Percentiles rank a stretch among this genome's conserved stretches.
Conservation (phyloP, 2,888 invertebrate genomes). For the Lasioglossum marginatum region DNA sequence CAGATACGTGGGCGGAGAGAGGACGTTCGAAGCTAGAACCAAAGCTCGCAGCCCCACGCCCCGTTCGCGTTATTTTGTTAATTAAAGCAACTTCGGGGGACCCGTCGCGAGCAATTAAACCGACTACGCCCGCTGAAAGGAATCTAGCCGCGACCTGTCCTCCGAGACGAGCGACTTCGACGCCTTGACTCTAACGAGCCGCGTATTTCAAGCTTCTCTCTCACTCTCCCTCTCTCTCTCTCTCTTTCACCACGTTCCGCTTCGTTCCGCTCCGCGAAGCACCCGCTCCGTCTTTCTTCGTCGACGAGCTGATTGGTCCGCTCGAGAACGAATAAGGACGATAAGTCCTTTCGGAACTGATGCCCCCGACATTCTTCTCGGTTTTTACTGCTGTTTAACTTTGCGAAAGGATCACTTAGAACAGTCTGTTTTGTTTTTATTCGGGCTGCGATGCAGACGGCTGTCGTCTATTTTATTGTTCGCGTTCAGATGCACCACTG, state of each 20-base stretch:
- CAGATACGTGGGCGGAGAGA: conserved; percentile 24
- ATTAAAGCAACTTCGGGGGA: conserved; percentile 80
- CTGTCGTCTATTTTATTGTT: neutral
- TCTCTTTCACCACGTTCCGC: neutral
- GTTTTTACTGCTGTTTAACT: neutral
- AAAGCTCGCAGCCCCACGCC: neutral
- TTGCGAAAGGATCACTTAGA: neutral
- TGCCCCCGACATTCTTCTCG: neutral
- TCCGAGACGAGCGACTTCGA: conserved; percentile 66
- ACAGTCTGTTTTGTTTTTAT: neutral
- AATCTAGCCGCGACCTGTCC: conserved; percentile 16
- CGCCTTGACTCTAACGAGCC: conserved; percentile 74
- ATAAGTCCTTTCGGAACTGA: neutral
- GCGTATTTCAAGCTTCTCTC: conserved; percentile 41
- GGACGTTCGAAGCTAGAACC: neutral
- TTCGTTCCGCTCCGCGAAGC: neutral
- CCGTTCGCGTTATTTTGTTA: conserved; percentile 78
- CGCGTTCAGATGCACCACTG: neutral
- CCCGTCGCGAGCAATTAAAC: conserved; percentile 77
- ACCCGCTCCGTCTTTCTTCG: conserved; percentile 22
- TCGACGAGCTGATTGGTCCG: neutral
- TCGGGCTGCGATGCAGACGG: neutral
- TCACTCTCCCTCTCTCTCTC: neutral
- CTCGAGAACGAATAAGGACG: neutral
- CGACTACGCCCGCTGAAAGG: conserved; percentile 36